phyloP scores from a whole-genome alignment of 2,888 invertebrate genomes.

The Temnothorax unifasciatus region DNA sequence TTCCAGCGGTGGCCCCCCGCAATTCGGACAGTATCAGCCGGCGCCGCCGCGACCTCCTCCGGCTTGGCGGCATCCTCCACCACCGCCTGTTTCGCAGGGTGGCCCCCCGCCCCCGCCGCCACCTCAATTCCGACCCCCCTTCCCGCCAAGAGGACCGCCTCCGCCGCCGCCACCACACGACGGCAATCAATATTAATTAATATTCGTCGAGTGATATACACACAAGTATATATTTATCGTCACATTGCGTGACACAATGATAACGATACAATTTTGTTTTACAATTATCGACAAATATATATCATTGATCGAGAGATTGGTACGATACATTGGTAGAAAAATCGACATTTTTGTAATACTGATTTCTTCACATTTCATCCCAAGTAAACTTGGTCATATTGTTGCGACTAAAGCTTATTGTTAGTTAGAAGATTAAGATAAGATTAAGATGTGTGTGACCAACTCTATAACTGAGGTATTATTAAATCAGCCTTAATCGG shows the following conservation, averaged over 20 bases:
- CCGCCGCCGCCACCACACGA: constrained; percentile 89
- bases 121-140: constrained; percentile 87
- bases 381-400: not conserved
- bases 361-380: not conserved
- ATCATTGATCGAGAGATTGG: not conserved
- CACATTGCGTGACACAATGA: too few species aligned
- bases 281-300: not conserved
- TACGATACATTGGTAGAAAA: not conserved
- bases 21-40: constrained; percentile 84
- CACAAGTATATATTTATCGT: too few species aligned
- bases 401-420: not conserved
- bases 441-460: not conserved
- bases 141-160: constrained; percentile 91
- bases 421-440: not conserved
- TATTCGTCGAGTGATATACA: too few species aligned
- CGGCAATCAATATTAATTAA: constrained; percentile 77
- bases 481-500: not conserved
- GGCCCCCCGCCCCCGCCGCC: constrained; percentile 88
- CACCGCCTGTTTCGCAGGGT: constrained; percentile 87
- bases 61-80: constrained; percentile 90
- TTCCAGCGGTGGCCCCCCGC: constrained; percentile 80
- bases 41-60: constrained; percentile 88
- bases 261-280: not conserved
- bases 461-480: not conserved
- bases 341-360: not conserved